These are phyloP conservation scores for Polypterus bichir DNA, from an alignment of 2,113 vertebrate genomes.

Conservation along the genomic window DNA sequence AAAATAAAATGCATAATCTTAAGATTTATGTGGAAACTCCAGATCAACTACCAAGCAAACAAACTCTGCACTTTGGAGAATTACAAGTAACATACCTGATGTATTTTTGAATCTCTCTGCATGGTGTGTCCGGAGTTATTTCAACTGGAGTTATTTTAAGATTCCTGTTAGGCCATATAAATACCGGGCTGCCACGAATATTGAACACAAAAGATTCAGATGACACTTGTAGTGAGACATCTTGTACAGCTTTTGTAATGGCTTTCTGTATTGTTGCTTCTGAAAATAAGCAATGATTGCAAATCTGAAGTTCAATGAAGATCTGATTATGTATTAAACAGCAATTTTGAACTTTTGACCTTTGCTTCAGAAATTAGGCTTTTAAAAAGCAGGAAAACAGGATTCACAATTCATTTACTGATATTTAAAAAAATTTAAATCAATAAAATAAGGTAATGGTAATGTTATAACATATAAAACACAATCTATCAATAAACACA, in stretches of 20 bases:
- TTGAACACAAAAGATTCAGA: slow-evolving; percentile 67
- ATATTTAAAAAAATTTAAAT: too few species aligned
- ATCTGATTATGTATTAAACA: not conserved
- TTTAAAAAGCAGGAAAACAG: too few species aligned
- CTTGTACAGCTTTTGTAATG: slow-evolving; percentile 57
- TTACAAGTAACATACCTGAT: slow-evolving; percentile 55
- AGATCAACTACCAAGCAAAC: not conserved
- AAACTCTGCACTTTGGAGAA: not conserved
- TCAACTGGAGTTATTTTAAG: slow-evolving; percentile 40
- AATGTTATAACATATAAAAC: not conserved
- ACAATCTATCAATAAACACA: not conserved
- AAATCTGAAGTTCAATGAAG: not conserved
- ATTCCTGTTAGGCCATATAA: slow-evolving; percentile 75
- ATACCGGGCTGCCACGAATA: slow-evolving; percentile 59
- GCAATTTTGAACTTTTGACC: too few species aligned
- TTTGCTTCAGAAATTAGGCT: too few species aligned
- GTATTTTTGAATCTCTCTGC: slow-evolving; percentile 54
- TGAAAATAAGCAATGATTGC: slow-evolving; percentile 31
- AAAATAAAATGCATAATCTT: not conserved
- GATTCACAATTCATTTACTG: too few species aligned
- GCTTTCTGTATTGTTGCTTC: slow-evolving; percentile 47
- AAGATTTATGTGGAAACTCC: not conserved
- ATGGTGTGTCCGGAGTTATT: slow-evolving; percentile 49
- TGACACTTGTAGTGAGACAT: slow-evolving; percentile 57
- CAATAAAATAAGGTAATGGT: not conserved